Conservation (phyloP, 2,113 vertebrate species). For the Nesoenas mayeri region DNA sequence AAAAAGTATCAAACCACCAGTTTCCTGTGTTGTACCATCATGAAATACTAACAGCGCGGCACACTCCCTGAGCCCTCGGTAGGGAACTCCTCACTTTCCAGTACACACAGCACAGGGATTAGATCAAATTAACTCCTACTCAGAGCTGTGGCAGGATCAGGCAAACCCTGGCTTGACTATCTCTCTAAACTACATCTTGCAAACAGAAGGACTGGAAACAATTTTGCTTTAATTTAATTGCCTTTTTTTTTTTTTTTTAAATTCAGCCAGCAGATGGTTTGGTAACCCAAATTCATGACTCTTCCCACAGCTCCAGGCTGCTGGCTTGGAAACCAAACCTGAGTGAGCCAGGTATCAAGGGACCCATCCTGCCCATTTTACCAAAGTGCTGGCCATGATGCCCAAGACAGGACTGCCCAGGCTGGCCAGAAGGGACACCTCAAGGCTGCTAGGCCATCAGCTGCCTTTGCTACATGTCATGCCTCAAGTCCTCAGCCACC, state of each 20-base stretch:
- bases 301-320: constrained; percentile 27
- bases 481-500: background rate
- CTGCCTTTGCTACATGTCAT: background rate
- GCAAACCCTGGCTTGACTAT: constrained; percentile 27
- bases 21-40: background rate
- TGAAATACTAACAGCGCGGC: background rate
- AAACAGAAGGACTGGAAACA: constrained; percentile 59
- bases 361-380: background rate
- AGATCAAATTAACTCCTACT: background rate
- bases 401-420: background rate
- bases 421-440: background rate
- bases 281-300: constrained; percentile 54
- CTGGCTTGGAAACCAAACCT: constrained; percentile 1
- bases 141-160: background rate
- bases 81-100: background rate
- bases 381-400: background rate
- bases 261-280: constrained; percentile 59
- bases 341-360: background rate
- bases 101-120: background rate
- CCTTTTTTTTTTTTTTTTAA: background rate
- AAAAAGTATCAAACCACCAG: background rate
- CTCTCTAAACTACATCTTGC: constrained; percentile 49
- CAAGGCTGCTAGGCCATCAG: background rate
- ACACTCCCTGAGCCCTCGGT: background rate
- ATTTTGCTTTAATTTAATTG: constrained; percentile 63